Conservation (phyloP, 2,888 invertebrate species). For the Tipula lateralis region DNA sequence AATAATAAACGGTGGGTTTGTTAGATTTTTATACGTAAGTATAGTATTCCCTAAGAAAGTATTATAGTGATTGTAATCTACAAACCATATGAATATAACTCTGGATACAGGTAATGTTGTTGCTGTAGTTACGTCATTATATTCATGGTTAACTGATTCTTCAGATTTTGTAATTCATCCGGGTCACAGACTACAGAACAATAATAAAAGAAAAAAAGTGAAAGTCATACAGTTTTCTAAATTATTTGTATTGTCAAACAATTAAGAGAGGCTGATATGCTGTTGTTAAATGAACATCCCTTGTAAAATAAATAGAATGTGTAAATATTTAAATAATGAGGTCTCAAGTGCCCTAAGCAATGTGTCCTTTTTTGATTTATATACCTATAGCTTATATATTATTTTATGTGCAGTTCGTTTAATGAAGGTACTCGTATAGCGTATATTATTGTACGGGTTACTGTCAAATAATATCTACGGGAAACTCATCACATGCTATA, state of each 20-base stretch:
- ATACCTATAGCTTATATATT: not conserved
- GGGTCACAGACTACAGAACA: slow-evolving; percentile 5
- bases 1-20: not conserved
- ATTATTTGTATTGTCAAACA: not conserved
- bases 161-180: slow-evolving; percentile 19
- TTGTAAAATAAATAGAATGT: not conserved
- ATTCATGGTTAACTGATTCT: slow-evolving; percentile 1
- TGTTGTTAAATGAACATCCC: not conserved
- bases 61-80: not conserved
- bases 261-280: not conserved
- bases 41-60: too few relatives aligned
- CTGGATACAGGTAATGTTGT: not conserved
- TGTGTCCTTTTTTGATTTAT: not conserved
- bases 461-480: too few relatives aligned
- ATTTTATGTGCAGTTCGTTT: not conserved
- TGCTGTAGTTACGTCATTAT: not conserved
- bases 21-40: too few relatives aligned
- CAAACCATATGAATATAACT: not conserved
- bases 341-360: not conserved
- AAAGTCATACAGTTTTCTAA: slow-evolving; percentile 1
- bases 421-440: not conserved
- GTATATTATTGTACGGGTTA: too few relatives aligned
- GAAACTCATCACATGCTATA: too few relatives aligned
- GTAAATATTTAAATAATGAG: not conserved
- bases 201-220: not conserved